Evolutionary conservation across 2,113 vertebrate genomes (phyloP).

Genomic region (Osmerus eperlanus): DNA sequence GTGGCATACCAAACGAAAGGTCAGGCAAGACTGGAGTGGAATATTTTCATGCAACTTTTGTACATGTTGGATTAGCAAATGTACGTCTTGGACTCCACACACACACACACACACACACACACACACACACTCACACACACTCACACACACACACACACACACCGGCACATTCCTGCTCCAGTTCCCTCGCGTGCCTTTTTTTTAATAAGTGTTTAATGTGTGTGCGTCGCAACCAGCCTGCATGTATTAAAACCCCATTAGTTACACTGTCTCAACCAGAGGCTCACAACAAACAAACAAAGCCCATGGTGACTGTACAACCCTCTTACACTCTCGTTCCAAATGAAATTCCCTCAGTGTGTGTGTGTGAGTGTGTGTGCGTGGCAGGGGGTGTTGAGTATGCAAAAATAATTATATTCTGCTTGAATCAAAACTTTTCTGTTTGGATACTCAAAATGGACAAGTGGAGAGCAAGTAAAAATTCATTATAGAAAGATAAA

Average conservation of each 20-base stretch:
- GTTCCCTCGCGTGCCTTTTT: not conserved
- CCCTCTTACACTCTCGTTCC: not conserved
- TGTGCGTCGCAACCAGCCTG: constrained; percentile 8
- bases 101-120: not conserved
- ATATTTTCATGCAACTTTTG: too few species aligned
- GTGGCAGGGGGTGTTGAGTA: not conserved
- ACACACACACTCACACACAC: not conserved
- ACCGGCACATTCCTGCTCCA: not conserved
- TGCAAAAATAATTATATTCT: not conserved
- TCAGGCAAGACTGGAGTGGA: too few species aligned
- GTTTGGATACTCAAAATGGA: too few species aligned
- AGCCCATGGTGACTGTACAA: not conserved
- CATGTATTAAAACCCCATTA: constrained; percentile 14
- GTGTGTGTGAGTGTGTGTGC: not conserved
- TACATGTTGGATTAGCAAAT: too few species aligned
- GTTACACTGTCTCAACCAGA: constrained; percentile 9
- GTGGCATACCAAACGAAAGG: too few species aligned
- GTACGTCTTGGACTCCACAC: too few species aligned
- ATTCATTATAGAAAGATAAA: too few species aligned
- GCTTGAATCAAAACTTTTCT: too few species aligned
- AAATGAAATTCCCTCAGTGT: not conserved
- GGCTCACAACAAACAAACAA: not conserved
- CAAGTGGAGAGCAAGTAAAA: too few species aligned
- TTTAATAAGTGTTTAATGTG: constrained; percentile 12
- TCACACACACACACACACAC: not conserved